Percentiles rank a stretch among this genome's conserved stretches.
Evolutionary conservation across 2,797 vertebrate genomes (phyloP).

Genomic region (Hypotaenidia philippensis): DNA sequence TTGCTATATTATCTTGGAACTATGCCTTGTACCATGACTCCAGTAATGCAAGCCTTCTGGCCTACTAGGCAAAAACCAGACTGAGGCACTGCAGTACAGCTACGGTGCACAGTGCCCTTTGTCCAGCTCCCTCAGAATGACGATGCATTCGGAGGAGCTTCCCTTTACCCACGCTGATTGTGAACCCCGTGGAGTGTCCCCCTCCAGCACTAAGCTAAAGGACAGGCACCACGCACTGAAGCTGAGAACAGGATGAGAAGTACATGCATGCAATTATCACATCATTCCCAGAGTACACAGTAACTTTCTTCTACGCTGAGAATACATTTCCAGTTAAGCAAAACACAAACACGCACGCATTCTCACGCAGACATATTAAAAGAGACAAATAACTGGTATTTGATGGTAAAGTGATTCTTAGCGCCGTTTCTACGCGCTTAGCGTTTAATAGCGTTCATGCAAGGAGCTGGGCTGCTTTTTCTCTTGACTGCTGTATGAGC

Average conservation of each 20-base stretch:
- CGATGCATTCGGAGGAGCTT: background rate
- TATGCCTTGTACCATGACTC: background rate
- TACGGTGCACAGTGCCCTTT: background rate
- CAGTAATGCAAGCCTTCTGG: background rate
- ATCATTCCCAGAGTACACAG: background rate
- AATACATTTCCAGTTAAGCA: background rate
- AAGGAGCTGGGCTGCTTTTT: background rate
- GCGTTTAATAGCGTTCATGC: rapidly evolving
- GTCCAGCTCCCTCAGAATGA: background rate
- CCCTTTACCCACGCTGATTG: background rate
- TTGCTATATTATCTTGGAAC: background rate
- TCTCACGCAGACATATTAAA: background rate
- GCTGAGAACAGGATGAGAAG: background rate
- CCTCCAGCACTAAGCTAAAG: background rate
- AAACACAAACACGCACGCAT: background rate
- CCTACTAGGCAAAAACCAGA: background rate
- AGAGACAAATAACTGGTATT: background rate
- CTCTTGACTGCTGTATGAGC: constrained; percentile 31
- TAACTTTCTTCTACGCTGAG: background rate
- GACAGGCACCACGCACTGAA: rapidly evolving
- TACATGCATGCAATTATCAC: rapidly evolving
- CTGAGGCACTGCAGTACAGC: background rate
- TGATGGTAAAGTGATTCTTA: background rate
- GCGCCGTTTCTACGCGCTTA: background rate
- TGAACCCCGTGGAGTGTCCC: background rate